A percentile compares a stretch with the other conserved stretches of the same genome.
These are phyloP conservation scores for Mormyrops boulengeri DNA, from an alignment of 2,797 vertebrate genomes.

Conservation along the genomic window DNA sequence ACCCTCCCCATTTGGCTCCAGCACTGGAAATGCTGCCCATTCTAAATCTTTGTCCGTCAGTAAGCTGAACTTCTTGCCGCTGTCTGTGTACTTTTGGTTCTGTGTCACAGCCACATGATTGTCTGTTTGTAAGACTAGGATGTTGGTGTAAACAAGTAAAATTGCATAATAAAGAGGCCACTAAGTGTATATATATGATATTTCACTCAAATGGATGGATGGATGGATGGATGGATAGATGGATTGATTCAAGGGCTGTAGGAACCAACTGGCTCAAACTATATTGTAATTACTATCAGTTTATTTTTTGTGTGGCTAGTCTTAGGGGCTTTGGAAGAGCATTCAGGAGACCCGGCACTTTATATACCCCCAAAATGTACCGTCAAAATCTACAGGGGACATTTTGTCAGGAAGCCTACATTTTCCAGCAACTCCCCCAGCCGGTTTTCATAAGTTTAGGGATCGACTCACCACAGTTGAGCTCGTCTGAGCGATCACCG, in stretches of 20 bases:
- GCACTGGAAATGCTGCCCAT: neutral
- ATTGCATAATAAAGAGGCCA: neutral
- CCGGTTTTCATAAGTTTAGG: neutral
- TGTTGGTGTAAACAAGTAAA: neutral
- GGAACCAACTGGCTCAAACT: neutral
- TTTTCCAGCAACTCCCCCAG: neutral
- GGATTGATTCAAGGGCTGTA: neutral
- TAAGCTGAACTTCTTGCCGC: neutral
- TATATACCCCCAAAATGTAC: neutral
- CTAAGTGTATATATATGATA: neutral
- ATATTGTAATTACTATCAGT: neutral
- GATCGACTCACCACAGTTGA: slow-evolving; percentile 52
- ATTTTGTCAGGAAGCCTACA: neutral
- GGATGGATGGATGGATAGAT: neutral
- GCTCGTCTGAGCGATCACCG: slow-evolving; percentile 68
- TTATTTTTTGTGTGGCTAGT: neutral
- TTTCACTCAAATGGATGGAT: neutral
- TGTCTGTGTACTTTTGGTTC: neutral
- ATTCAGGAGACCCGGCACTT: neutral
- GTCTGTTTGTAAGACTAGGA: neutral
- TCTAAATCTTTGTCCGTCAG: neutral
- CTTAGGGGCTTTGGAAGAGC: neutral
- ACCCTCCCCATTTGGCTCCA: slow-evolving; percentile 51
- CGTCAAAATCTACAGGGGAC: neutral
- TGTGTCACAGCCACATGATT: neutral